Base-by-base conservation (phyloP, 2,797 vertebrate species). In the Hydrophis major region DNA sequence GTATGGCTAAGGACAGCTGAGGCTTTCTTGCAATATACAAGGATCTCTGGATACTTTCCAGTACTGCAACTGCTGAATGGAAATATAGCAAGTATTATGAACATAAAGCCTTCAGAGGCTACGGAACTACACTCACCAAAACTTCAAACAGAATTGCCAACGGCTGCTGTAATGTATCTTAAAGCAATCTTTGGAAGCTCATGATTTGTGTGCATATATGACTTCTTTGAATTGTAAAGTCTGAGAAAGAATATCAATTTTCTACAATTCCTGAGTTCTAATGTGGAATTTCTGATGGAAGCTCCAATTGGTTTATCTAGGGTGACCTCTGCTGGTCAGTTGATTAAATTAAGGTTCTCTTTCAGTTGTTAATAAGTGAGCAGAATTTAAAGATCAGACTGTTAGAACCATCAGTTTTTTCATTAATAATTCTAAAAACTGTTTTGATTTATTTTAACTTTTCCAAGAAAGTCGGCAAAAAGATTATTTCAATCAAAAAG, bases 371-470 rank as follows among this genome's bases (percentile, higher is more conserved):
- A 53, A 53, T 53, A 53, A 53, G 50, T 53, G 50, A 53, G 50
- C 8, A 53, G 50, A 53, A 53, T 20, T 16, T 88, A 74, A 3
- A 89, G 37, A 18, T 16, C 4, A 55, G 59, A 55, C 8, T 74
- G 47, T 6, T 92, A 74, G 6, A 59, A 57, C 11, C 14, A 11
- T 78, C 13, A 22, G 32, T 25, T 87, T 66, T 83, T 57, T 63
- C 4, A 56, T 11, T 27, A n/a, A 25, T n/a, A n/a, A 57, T 3
- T 56, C n/a, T 53, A n/a, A 90, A 42, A 18, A 60, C 20, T 61
- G 16, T 25, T 89, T 55, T 42, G 50, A 61, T 50, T 53, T 83
- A 91, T 92, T 93, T 89, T 93, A 95, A 91, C 4, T 47, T 59
- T 13, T 60, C 25, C 25, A 11, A 42, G 42, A 50, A 28, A 59